Percentiles rank a stretch among this genome's conserved stretches.
Evolutionary conservation across 2,888 invertebrate species (phyloP).

Genomic region (Cordylochernes scorpioides): DNA sequence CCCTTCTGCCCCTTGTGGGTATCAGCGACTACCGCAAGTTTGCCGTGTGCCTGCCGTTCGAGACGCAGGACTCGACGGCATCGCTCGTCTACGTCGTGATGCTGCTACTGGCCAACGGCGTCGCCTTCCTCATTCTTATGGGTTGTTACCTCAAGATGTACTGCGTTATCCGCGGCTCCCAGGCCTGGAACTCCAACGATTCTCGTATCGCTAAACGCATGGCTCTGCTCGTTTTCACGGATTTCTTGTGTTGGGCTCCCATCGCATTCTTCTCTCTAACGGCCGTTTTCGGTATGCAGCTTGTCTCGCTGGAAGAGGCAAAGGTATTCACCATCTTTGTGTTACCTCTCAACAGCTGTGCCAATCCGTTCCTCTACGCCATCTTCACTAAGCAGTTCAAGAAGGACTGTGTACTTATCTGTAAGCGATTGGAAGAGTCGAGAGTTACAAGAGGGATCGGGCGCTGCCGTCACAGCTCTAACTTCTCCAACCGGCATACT

Average conservation of each 20-base stretch:
- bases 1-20: constrained; percentile 60
- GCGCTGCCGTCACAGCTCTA: constrained; percentile 53
- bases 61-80: constrained; percentile 45
- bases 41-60: constrained; percentile 85
- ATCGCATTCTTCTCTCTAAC: constrained; percentile 84
- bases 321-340: constrained; percentile 83
- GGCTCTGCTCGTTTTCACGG: constrained; percentile 86
- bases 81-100: constrained; percentile 68
- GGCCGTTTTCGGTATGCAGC: constrained; percentile 63
- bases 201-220: constrained; percentile 83
- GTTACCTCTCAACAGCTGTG: constrained; percentile 79
- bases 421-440: constrained; percentile 83
- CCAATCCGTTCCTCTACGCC: constrained; percentile 91
- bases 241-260: constrained; percentile 92
- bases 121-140: constrained; percentile 77
- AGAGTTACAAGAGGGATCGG: constrained; percentile 64
- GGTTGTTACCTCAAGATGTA: constrained; percentile 92
- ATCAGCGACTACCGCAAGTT: constrained; percentile 86
- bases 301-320: constrained; percentile 77
- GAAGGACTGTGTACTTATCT: constrained; percentile 80
- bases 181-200: constrained; percentile 74
- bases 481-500: constrained; percentile 61
- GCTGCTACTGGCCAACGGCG: constrained; percentile 66
- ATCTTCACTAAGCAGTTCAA: constrained; percentile 92
- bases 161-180: constrained; percentile 76